These are phyloP conservation scores for Lepidurus packardi DNA, from an alignment of 1,140 invertebrate species.

Conservation along the genomic window DNA sequence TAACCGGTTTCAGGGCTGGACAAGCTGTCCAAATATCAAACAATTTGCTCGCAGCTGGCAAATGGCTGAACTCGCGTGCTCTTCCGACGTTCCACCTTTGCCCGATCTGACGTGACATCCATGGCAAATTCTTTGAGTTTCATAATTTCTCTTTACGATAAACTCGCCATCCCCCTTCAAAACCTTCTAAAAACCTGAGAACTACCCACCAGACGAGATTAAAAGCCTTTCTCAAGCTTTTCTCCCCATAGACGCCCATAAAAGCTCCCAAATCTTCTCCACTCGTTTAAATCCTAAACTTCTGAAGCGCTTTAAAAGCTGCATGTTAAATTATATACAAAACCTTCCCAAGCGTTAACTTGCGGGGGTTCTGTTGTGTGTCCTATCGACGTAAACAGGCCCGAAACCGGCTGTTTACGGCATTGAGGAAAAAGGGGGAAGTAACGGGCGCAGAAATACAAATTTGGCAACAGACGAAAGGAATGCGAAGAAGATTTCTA, in stretches of 20 bases:
- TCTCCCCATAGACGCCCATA: neutral
- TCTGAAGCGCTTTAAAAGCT: neutral
- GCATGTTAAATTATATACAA: neutral
- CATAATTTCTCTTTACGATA: too few species aligned
- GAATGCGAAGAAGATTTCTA: neutral
- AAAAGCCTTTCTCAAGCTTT: too few species aligned
- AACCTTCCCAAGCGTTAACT: neutral
- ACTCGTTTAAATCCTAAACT: neutral
- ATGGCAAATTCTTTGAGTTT: too few species aligned
- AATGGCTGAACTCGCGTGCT: too few species aligned
- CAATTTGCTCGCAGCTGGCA: too few species aligned
- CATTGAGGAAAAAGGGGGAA: neutral
- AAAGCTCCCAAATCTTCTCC: neutral
- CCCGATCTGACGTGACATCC: too few species aligned
- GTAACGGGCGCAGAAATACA: neutral
- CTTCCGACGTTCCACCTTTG: too few species aligned
- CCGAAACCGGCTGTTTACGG: neutral
- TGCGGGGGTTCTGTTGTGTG: conserved; percentile 20
- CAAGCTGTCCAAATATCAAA: too few species aligned
- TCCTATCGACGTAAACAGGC: neutral
- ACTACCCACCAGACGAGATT: too few species aligned
- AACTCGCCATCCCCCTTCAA: too few species aligned
- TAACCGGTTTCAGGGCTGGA: too few species aligned
- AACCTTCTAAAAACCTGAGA: too few species aligned
- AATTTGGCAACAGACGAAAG: neutral